Conservation (phyloP, 37 sponge, comb jelly and placozoan genomes). For the Cliona cf. orientalis region DNA sequence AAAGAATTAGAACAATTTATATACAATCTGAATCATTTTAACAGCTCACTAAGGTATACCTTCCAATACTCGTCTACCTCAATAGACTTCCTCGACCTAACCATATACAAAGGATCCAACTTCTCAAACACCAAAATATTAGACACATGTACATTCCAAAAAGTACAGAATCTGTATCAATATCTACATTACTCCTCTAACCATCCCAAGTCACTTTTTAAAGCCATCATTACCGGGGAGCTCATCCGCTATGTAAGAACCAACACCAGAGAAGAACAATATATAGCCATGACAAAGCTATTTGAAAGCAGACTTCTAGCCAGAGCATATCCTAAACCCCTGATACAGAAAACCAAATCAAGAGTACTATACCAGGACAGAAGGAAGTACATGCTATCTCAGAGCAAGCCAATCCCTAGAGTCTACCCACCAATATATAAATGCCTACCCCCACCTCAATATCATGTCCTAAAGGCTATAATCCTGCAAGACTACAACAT, state of each 20-base stretch:
- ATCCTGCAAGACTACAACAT: constrained; percentile 16
- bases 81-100: constrained; percentile 24
- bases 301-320: constrained; percentile 10
- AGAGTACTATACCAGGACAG: constrained; percentile 4
- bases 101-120: background rate
- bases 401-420: background rate
- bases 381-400: background rate
- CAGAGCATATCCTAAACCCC: constrained; percentile 12
- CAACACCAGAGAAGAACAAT: background rate
- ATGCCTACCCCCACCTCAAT: constrained; percentile 26
- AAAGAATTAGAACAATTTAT: background rate
- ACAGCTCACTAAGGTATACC: constrained; percentile 11
- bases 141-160: constrained; percentile 15
- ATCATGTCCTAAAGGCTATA: background rate
- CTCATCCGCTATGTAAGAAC: constrained; percentile 28
- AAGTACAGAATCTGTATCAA: constrained; percentile 25
- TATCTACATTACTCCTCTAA: constrained; percentile 27
- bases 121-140: background rate
- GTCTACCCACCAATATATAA: constrained; percentile 24
- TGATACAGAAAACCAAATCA: background rate
- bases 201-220: constrained; percentile 10
- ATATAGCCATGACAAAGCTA: background rate
- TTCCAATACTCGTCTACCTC: background rate
- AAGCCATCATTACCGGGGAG: constrained; percentile 26
- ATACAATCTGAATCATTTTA: constrained; percentile 3